Percentiles rank a stretch among this genome's conserved stretches.
Conservation (phyloP, 2,113 vertebrate species). For the Ailuropoda melanoleuca region DNA sequence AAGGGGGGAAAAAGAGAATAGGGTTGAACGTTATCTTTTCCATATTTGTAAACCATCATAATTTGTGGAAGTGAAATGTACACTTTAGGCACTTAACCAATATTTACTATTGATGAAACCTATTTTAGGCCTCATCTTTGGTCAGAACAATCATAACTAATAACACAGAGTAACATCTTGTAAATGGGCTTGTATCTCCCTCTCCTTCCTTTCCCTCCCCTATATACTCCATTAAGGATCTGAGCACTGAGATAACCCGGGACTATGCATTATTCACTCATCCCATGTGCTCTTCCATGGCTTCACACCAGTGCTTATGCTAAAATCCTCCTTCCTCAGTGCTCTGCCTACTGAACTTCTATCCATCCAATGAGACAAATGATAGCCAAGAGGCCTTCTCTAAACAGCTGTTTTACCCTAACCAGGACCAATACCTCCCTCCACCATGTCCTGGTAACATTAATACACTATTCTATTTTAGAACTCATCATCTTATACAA, state of each 20-base stretch:
- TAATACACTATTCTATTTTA: not conserved
- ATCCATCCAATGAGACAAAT: not conserved
- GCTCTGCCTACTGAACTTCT: not conserved
- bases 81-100: not conserved
- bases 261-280: not conserved
- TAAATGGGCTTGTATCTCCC: not conserved
- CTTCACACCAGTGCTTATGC: not conserved
- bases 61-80: constrained; percentile 10
- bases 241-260: not conserved
- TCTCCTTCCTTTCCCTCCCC: not conserved
- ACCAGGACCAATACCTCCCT: not conserved
- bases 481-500: not conserved
- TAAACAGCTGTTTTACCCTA: not conserved
- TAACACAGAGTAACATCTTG: not conserved
- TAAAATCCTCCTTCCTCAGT: not conserved
- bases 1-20: not conserved
- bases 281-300: not conserved
- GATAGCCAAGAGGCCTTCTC: not conserved
- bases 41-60: not conserved
- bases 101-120: not conserved
- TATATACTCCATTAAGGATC: not conserved
- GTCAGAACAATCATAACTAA: not conserved
- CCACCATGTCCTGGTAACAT: not conserved
- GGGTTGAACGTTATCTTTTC: not conserved
- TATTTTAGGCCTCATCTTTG: not conserved